Evolutionary conservation across 2,888 invertebrate species (phyloP).

Genomic region (Tinea trinotella): DNA sequence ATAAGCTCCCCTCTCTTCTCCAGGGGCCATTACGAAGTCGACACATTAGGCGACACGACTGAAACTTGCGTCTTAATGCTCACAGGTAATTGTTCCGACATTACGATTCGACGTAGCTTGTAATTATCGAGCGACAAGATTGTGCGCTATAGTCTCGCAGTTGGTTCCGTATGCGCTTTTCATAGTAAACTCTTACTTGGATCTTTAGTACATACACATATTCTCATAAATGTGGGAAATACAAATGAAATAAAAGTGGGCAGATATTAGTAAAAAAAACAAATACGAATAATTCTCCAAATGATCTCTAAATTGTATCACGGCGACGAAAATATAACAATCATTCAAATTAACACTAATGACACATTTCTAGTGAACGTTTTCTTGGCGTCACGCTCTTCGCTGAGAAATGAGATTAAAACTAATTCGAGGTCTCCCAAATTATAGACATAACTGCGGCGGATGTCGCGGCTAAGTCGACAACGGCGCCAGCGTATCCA

Average conservation of each 20-base stretch:
- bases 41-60: conserved; percentile 43
- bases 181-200: too few relatives aligned
- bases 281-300: neutral
- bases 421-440: conserved; percentile 69
- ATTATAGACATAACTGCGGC: conserved; percentile 62
- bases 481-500: conserved; percentile 56
- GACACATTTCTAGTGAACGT: conserved; percentile 59
- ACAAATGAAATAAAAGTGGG: too few relatives aligned
- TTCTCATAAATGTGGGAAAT: too few relatives aligned
- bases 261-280: too few relatives aligned
- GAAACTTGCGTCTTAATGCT: conserved; percentile 36
- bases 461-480: conserved; percentile 54
- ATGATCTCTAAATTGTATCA: conserved; percentile 13
- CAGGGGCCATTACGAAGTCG: conserved; percentile 44
- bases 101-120: conserved; percentile 40
- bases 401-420: conserved; percentile 58
- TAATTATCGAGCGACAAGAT: conserved; percentile 40
- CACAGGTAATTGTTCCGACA: conserved; percentile 45
- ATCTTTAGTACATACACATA: too few relatives aligned
- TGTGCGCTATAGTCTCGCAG: neutral
- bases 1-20: conserved; percentile 32
- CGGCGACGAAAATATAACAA: conserved; percentile 41
- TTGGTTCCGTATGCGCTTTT: conserved; percentile 6
- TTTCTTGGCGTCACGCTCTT: conserved; percentile 63
- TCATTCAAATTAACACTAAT: conserved; percentile 65